Conservation (phyloP, 1,140 invertebrate species). For the Drosophila kurseongensis region DNA sequence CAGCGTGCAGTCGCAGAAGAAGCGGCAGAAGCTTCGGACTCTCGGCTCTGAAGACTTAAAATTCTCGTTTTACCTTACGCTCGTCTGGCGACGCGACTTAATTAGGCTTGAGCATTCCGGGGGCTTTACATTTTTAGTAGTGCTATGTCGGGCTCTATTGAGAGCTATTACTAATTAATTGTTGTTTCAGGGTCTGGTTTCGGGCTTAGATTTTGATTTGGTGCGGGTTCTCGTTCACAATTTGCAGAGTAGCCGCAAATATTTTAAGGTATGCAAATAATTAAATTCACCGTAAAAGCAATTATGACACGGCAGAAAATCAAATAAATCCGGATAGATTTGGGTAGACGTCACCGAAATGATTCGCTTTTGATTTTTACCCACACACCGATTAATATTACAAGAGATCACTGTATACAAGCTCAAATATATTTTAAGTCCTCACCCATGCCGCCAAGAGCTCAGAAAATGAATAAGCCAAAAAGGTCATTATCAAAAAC, state of each 20-base stretch:
- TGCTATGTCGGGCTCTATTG: conserved; percentile 23
- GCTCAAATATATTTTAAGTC: no score
- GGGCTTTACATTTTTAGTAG: conserved; percentile 48
- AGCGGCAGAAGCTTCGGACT: conserved; percentile 5
- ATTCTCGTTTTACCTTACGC: conserved; percentile 44
- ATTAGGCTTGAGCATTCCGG: conserved; percentile 39
- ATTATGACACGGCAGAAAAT: no score
- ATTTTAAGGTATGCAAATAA: no score
- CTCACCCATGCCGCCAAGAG: no score
- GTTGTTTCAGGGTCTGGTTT: conserved; percentile 28
- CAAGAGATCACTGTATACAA: no score
- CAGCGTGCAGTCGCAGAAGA: conserved; percentile 1
- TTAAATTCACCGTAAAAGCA: no score
- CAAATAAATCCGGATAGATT: no score
- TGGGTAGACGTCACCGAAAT: no score
- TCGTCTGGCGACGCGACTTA: conserved; percentile 11
- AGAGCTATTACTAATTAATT: conserved; percentile 55
- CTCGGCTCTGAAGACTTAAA: conserved; percentile 6
- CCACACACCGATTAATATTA: no score
- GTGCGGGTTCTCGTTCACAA: neutral
- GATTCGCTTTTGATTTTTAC: no score
- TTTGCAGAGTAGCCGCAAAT: neutral
- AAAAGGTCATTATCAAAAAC: no score
- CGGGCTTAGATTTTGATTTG: conserved; percentile 7
- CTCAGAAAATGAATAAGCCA: no score